phyloP scores from a whole-genome alignment of 2,113 vertebrate species.

The Calcarius ornatus region DNA sequence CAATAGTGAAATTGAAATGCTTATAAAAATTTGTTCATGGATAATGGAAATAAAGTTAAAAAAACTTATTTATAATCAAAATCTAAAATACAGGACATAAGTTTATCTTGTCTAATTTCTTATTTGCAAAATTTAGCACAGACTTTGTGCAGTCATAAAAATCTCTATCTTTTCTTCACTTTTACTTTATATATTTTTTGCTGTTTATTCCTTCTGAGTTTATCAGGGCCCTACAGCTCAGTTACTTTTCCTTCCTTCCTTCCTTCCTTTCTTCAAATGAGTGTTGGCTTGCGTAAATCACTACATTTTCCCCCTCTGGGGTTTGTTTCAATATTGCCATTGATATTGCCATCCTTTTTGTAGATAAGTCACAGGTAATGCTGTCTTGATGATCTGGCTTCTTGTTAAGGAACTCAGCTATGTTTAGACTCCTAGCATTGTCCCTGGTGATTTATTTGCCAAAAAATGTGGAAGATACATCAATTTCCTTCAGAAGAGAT shows the following conservation, averaged over 20 bases:
- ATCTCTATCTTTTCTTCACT: background rate
- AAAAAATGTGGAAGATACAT: background rate
- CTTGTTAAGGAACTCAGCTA: background rate
- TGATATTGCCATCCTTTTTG: background rate
- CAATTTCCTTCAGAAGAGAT: background rate
- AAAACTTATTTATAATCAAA: background rate
- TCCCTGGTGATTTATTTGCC: background rate
- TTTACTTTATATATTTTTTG: background rate
- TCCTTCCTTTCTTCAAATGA: background rate
- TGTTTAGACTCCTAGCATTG: background rate
- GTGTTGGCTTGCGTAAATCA: background rate
- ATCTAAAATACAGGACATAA: background rate
- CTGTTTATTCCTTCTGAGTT: background rate
- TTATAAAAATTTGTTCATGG: background rate
- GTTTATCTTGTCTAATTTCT: background rate
- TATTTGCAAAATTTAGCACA: background rate
- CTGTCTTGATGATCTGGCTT: background rate
- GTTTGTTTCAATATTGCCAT: background rate
- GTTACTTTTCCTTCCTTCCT: background rate
- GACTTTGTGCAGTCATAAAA: background rate
- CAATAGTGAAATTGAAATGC: background rate
- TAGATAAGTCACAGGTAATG: background rate
- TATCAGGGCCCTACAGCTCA: background rate
- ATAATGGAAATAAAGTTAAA: background rate
- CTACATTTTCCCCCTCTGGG: background rate